Evolutionary conservation across 2,797 vertebrate species (phyloP).

Genomic region (Melanotaenia pygmaea): DNA sequence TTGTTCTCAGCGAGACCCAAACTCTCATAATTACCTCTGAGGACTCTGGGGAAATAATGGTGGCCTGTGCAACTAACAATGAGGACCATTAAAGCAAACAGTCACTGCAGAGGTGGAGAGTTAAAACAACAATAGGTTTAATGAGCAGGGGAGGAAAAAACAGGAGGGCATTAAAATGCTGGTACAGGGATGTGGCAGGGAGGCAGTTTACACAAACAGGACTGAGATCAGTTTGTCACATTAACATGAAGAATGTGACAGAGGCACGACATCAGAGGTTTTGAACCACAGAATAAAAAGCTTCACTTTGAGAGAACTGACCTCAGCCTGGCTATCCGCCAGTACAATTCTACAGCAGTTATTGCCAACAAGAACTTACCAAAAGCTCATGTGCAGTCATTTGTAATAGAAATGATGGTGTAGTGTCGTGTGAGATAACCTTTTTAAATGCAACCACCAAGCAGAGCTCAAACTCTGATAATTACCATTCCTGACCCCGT

Average conservation of each 20-base stretch:
- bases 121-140: conserved; percentile 45
- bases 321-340: conserved; percentile 15
- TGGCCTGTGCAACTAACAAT: conserved; percentile 40
- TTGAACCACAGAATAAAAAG: conserved; percentile 25
- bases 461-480: conserved; percentile 24
- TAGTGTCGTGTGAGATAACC: conserved; percentile 5
- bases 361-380: conserved; percentile 8
- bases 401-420: conserved; percentile 13
- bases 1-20: conserved; percentile 44
- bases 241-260: conserved; percentile 71
- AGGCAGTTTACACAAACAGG: conserved; percentile 43
- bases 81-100: conserved; percentile 40
- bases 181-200: conserved; percentile 13
- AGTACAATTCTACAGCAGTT: conserved; percentile 11
- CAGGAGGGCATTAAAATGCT: conserved; percentile 25
- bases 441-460: conserved; percentile 24
- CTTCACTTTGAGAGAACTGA: conserved; percentile 23
- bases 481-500: conserved; percentile 41
- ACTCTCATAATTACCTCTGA: conserved; percentile 39
- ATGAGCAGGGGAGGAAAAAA: conserved; percentile 37
- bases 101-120: conserved; percentile 37
- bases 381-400: conserved; percentile 3
- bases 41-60: conserved; percentile 27
- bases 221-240: conserved; percentile 57
- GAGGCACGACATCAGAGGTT: conserved; percentile 39